These are phyloP conservation scores for Leptinotarsa defecta DNA, from an alignment of 1,140 invertebrate genomes.

Conservation along the genomic window DNA sequence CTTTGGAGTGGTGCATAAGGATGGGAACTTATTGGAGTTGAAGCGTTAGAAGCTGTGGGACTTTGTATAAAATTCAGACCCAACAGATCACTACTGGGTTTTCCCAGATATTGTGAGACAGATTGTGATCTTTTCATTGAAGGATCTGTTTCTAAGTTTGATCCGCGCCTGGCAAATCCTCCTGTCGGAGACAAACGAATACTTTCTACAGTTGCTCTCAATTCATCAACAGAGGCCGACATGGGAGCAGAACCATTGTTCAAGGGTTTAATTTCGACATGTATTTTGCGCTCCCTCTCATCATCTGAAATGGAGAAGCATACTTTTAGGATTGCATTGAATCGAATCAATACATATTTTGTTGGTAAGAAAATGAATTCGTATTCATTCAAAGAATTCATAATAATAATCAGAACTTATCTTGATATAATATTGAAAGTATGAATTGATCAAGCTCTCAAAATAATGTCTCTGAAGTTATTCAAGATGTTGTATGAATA, in stretches of 20 bases:
- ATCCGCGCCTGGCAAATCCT: conserved; percentile 61
- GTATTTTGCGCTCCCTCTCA: conserved; percentile 85
- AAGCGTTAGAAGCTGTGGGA: conserved; percentile 80
- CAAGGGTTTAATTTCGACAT: conserved; percentile 93
- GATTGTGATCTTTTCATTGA: conserved; percentile 79
- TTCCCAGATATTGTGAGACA: conserved; percentile 77
- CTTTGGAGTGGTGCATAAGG: conserved; percentile 80
- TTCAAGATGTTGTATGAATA: too few species aligned
- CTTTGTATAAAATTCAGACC: conserved; percentile 79
- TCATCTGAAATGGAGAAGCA: conserved; percentile 61
- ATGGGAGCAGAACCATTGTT: conserved; percentile 85
- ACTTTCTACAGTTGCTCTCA: conserved; percentile 89
- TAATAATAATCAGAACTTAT: too few species aligned
- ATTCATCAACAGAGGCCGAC: conserved; percentile 91
- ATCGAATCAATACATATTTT: too few species aligned
- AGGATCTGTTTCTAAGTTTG: conserved; percentile 65
- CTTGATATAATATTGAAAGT: too few species aligned
- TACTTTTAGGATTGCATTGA: too few species aligned
- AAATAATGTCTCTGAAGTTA: too few species aligned
- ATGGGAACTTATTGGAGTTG: conserved; percentile 83
- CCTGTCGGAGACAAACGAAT: conserved; percentile 84
- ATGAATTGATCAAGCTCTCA: too few species aligned
- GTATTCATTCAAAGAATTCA: too few species aligned
- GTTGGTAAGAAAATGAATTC: too few species aligned
- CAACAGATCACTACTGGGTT: conserved; percentile 80